These are phyloP conservation scores for Pseudeuparius sepicola DNA, from an alignment of 2,888 invertebrate species.

Conservation along the genomic window DNA sequence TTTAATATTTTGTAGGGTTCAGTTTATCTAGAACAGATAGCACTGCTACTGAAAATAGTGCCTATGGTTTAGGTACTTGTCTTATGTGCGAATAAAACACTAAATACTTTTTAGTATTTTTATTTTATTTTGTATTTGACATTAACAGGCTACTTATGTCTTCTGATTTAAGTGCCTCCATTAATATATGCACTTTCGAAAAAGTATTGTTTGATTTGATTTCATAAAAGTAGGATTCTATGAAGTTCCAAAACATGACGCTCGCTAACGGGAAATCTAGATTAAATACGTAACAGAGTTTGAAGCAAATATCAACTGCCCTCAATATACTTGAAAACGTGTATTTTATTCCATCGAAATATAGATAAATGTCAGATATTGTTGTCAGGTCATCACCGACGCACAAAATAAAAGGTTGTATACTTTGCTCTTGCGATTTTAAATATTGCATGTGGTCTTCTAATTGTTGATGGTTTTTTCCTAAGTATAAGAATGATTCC, in stretches of 20 bases:
- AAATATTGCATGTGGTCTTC: conserved; percentile 6
- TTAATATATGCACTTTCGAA: conserved; percentile 2
- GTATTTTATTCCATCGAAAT: conserved; percentile 13
- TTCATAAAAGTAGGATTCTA: conserved; percentile 3
- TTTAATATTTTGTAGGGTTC: no score
- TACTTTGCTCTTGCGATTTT: conserved; percentile 4
- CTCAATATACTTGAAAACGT: conserved; percentile 13
- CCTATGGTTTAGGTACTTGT: no score
- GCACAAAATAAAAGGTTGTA: conserved; percentile 5
- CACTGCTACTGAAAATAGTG: no score
- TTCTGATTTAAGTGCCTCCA: no score
- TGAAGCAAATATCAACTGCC: conserved; percentile 17
- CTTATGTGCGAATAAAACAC: no score
- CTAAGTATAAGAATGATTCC: conserved; percentile 13
- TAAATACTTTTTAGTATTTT: no score
- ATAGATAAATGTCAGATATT: conserved; percentile 7
- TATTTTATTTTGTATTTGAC: no score
- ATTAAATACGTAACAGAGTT: conserved; percentile 15
- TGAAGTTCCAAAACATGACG: conserved; percentile 4
- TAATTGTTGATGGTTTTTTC: conserved; percentile 5
- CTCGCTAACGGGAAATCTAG: not conserved
- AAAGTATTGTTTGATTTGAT: not conserved
- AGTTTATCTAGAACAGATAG: no score
- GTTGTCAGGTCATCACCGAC: conserved; percentile 7
- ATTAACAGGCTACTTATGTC: no score